These are phyloP conservation scores for Leptopterna dolabrata DNA, from an alignment of 2,888 invertebrate species.

Conservation along the genomic window DNA sequence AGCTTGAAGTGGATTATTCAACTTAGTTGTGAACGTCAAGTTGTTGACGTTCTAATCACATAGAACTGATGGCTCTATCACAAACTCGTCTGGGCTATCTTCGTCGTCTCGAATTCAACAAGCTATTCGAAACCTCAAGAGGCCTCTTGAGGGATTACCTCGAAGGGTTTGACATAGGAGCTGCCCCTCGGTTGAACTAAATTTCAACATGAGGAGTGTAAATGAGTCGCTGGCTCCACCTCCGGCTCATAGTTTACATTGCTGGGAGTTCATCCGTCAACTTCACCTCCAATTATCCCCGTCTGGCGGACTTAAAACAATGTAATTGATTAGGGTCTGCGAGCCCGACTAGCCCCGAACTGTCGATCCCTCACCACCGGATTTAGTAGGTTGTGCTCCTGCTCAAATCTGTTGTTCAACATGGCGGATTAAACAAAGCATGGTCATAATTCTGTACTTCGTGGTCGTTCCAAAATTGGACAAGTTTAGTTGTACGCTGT, in stretches of 20 bases:
- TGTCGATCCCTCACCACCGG: not conserved
- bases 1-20: no score
- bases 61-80: no score
- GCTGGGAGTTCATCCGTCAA: constrained; percentile 22
- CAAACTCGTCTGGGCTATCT: no score
- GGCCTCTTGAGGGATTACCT: not conserved
- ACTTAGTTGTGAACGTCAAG: no score
- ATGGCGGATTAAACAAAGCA: no score
- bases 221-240: constrained; percentile 21
- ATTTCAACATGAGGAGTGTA: constrained; percentile 27
- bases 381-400: not conserved
- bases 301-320: constrained; percentile 32
- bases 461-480: no score
- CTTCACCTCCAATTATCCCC: constrained; percentile 34
- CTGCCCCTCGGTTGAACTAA: not conserved
- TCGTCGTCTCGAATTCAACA: not conserved
- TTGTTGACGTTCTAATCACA: no score
- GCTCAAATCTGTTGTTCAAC: not conserved
- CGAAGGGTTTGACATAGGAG: not conserved
- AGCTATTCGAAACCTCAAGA: not conserved
- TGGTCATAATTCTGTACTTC: no score
- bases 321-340: constrained; percentile 23
- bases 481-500: no score
- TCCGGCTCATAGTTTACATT: constrained; percentile 30
- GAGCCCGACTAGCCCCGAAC: not conserved